Evolutionary conservation across 2,888 invertebrate genomes (phyloP).

Genomic region (Matsumyia berberina): DNA sequence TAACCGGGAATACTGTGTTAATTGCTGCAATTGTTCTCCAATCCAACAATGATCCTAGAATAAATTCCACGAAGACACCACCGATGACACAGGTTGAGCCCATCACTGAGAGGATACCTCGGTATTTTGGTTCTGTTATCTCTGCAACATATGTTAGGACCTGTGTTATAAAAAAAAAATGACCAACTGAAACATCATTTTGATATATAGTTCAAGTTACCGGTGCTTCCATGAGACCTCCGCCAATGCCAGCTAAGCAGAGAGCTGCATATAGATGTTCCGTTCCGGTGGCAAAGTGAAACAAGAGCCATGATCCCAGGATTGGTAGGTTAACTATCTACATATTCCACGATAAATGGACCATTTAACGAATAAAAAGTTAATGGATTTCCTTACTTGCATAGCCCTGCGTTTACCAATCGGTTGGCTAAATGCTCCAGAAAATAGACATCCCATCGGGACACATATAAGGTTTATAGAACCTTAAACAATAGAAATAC

Average conservation of each 20-base stretch:
- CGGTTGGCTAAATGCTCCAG: slow-evolving; percentile 89
- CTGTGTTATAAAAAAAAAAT: slow-evolving; percentile 83
- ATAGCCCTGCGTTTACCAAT: slow-evolving; percentile 90
- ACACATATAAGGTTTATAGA: slow-evolving; percentile 92
- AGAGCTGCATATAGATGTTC: slow-evolving; percentile 89
- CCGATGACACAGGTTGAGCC: slow-evolving; percentile 91
- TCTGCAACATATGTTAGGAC: slow-evolving; percentile 93
- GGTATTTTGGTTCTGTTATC: slow-evolving; percentile 91
- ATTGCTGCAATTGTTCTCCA: slow-evolving; percentile 90
- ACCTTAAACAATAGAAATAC: slow-evolving; percentile 85
- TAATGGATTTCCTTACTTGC: slow-evolving; percentile 85
- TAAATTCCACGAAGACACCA: slow-evolving; percentile 90
- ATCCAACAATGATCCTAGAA: slow-evolving; percentile 88
- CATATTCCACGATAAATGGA: slow-evolving; percentile 24
- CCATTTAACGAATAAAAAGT: neutral
- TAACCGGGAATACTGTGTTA: slow-evolving; percentile 87
- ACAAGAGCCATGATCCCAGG: slow-evolving; percentile 90
- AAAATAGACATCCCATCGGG: slow-evolving; percentile 91
- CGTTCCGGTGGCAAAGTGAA: slow-evolving; percentile 87
- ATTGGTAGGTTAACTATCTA: slow-evolving; percentile 90
- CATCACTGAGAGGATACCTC: slow-evolving; percentile 88
- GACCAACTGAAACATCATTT: neutral
- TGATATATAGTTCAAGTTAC: slow-evolving; percentile 85
- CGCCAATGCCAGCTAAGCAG: slow-evolving; percentile 89
- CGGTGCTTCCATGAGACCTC: slow-evolving; percentile 92